Percentiles rank a stretch among this genome's conserved stretches.
Conservation (phyloP, 2,797 vertebrate genomes). For the Sebastiscus albofasciatus region DNA sequence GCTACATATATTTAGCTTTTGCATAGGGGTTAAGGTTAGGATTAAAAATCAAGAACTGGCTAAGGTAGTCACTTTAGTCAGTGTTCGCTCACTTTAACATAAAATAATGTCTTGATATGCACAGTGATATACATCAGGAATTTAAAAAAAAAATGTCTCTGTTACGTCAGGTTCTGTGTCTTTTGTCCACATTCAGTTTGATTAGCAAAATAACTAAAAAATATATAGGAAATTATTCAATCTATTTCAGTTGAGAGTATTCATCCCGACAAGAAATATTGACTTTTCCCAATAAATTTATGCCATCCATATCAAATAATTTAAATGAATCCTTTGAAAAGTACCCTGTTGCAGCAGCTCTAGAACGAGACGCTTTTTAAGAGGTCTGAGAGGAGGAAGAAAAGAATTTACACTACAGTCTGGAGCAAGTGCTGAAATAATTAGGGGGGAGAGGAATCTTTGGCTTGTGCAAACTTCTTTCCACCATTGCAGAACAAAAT, state of each 20-base stretch:
- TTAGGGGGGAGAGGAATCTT: conserved; percentile 84
- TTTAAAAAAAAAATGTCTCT: neutral
- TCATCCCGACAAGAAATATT: neutral
- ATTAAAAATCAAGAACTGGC: neutral
- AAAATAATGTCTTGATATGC: neutral
- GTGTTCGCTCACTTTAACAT: neutral
- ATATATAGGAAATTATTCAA: neutral
- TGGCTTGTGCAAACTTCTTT: conserved; percentile 87
- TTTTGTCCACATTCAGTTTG: neutral
- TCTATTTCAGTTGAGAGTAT: neutral
- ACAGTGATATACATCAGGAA: neutral
- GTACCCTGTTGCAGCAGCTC: conserved; percentile 19
- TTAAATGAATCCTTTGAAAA: conserved; percentile 9
- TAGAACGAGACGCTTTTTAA: conserved; percentile 50
- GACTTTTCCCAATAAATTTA: neutral
- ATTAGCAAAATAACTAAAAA: neutral
- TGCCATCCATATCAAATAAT: conserved; percentile 15
- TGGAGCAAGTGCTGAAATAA: conserved; percentile 85
- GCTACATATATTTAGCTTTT: neutral
- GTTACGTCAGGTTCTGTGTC: neutral
- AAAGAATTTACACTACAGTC: conserved; percentile 72
- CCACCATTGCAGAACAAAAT: conserved; percentile 81
- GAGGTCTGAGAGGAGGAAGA: conserved; percentile 53
- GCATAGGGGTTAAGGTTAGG: neutral
- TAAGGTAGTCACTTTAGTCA: neutral